Base-by-base conservation (phyloP, 2,888 invertebrate species). In the Tachystola acroxantha region DNA sequence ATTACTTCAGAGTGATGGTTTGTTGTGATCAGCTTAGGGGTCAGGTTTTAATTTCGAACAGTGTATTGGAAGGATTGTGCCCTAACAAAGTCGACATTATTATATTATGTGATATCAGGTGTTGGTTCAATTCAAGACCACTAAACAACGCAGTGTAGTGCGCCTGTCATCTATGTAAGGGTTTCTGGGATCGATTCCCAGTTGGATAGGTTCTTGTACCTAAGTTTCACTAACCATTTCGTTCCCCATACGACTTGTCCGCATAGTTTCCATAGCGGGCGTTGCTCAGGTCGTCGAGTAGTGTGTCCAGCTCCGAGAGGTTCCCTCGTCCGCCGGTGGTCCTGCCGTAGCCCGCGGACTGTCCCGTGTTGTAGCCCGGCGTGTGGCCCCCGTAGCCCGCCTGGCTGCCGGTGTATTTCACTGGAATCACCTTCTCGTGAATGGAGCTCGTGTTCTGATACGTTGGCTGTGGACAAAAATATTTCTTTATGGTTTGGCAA, bases 251-350 rank as follows among this genome's bases (percentile, higher is more conserved):
- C 1, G 64, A 43, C 45, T 78, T 82, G 35, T 84, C 80, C 1
- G 59, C 69, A 40, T 82, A 89, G 48, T 77, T 77, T 1, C 80
- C 82, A 36, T 86, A 84, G 39, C 86, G 88, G 0, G 94, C 93
- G 68, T 92, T 94, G 86, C 96, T 97, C 53, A 98, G 89, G 73
- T 98, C 98, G 66, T 96, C 94, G 38, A 98, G 88, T 35, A 98
- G 88, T 10, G 94, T 95, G 75, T 98, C 98, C 67, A 98, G 77
- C 75, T 98, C 98, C 0, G 95, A 94, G 30, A 97, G 88, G 76
- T 97, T 95, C 52, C 92, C 94, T 31, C 77, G 60, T 3, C 57
- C 46, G 3, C 64, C 34, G 9, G 72, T 68, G 2, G 81, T 77
- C 45, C 77, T 54, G 32, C 82, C 85, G 39, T 84, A 81, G 3